Percentiles rank a stretch among this genome's conserved stretches.
Evolutionary conservation across 2,888 invertebrate species (phyloP).

Genomic region (Eupsilia transversa): DNA sequence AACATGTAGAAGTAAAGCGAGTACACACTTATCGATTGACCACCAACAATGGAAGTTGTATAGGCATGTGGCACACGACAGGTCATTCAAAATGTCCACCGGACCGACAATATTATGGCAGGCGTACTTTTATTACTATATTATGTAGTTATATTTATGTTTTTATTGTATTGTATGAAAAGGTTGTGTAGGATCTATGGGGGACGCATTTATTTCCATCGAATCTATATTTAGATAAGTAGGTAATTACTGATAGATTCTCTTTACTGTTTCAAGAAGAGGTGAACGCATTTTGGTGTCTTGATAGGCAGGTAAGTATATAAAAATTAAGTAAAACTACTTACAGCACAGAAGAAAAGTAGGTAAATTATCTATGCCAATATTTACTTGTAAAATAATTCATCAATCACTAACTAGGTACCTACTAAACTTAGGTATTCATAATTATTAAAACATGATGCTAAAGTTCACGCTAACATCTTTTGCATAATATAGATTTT

Average conservation of each 20-base stretch:
- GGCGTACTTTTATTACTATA: conserved; percentile 42
- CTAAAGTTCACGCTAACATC: background rate
- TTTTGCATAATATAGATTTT: background rate
- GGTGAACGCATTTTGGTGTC: no score
- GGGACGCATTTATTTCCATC: background rate
- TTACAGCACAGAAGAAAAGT: no score
- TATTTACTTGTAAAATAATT: no score
- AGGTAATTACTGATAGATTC: no score
- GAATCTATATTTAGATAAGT: background rate
- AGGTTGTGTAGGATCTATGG: background rate
- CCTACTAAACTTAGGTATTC: background rate
- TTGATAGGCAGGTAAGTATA: no score
- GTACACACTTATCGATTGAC: conserved; percentile 67
- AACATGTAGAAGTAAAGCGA: conserved; percentile 29
- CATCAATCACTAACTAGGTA: no score
- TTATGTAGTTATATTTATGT: conserved; percentile 22
- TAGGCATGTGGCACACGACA: conserved; percentile 44
- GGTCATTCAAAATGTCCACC: conserved; percentile 59
- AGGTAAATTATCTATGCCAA: no score
- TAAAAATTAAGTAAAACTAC: no score
- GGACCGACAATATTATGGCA: conserved; percentile 37
- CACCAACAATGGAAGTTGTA: conserved; percentile 41
- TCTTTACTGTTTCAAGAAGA: no score
- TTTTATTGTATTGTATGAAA: conserved; percentile 19
- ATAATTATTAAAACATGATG: background rate